phyloP scores from a whole-genome alignment of 2,113 vertebrate species.

The Pelusios castaneus region DNA sequence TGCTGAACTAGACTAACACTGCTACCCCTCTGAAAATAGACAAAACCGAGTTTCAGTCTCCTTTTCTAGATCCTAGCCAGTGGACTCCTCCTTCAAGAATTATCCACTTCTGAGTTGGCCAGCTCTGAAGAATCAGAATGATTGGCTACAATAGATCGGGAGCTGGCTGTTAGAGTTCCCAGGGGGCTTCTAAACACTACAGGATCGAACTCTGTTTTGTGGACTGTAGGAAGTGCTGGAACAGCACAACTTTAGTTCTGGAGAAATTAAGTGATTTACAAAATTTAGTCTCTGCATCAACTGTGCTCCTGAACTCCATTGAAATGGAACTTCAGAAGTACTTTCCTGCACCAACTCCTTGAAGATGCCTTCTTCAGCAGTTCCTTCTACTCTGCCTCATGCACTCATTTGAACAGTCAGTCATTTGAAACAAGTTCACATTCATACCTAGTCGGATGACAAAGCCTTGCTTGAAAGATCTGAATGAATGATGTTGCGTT shows the following conservation, averaged over 20 bases:
- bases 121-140: background rate
- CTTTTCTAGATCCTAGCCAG: background rate
- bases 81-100: background rate
- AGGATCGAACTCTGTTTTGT: background rate
- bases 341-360: background rate
- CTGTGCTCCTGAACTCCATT: background rate
- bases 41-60: background rate
- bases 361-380: background rate
- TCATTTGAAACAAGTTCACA: background rate
- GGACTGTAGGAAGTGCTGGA: background rate
- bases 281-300: background rate
- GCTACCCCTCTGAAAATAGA: background rate
- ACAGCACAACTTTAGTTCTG: background rate
- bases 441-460: no score
- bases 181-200: background rate
- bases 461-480: background rate
- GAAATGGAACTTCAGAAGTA: background rate
- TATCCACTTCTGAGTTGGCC: background rate
- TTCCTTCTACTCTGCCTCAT: background rate
- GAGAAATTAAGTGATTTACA: background rate
- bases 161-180: background rate
- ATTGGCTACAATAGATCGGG: background rate
- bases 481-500: fast-evolving
- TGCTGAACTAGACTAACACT: no score
- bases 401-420: fast-evolving